A percentile compares a stretch with the other conserved stretches of the same genome.
Evolutionary conservation across 2,888 invertebrate genomes (phyloP).

Genomic region (Drosophila aldrichi): DNA sequence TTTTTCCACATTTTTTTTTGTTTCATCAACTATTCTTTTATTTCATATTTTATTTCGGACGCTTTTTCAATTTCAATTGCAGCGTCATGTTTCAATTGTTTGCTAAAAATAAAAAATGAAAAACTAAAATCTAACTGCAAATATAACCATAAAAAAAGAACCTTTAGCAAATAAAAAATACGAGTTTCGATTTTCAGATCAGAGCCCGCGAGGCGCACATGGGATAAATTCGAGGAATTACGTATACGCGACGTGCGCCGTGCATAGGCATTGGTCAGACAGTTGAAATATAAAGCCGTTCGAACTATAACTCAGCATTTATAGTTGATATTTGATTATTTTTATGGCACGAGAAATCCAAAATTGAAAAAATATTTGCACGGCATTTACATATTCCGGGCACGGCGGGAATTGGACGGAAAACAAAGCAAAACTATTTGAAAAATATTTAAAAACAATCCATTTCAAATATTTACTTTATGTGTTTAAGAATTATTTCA

Average conservation of each 20-base stretch:
- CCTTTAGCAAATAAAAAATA: slow-evolving; percentile 41
- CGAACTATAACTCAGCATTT: slow-evolving; percentile 72
- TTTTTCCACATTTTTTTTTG: slow-evolving; percentile 14
- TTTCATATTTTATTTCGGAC: slow-evolving; percentile 24
- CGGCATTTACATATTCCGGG: slow-evolving; percentile 43
- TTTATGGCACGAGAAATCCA: slow-evolving; percentile 50
- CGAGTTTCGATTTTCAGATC: slow-evolving; percentile 44
- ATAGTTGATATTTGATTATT: slow-evolving; percentile 67
- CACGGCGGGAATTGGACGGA: slow-evolving; percentile 10
- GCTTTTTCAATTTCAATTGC: slow-evolving; percentile 44
- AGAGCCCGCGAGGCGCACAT: slow-evolving; percentile 13
- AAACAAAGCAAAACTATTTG: not conserved
- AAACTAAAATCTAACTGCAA: slow-evolving; percentile 21
- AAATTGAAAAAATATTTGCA: slow-evolving; percentile 53
- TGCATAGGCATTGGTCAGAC: slow-evolving; percentile 12
- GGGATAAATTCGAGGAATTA: slow-evolving; percentile 40
- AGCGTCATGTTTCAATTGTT: slow-evolving; percentile 30
- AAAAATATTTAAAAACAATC: slow-evolving; percentile 4
- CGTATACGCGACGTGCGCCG: slow-evolving; percentile 53
- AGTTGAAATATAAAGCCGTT: slow-evolving; percentile 69
- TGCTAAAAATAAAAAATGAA: slow-evolving; percentile 42
- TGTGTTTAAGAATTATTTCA: slow-evolving; percentile 3
- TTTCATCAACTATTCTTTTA: slow-evolving; percentile 22
- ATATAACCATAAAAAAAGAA: slow-evolving; percentile 33
- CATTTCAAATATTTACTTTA: slow-evolving; percentile 1